Base-by-base conservation (phyloP, 2,888 invertebrate species). In the Drosophila dives region DNA sequence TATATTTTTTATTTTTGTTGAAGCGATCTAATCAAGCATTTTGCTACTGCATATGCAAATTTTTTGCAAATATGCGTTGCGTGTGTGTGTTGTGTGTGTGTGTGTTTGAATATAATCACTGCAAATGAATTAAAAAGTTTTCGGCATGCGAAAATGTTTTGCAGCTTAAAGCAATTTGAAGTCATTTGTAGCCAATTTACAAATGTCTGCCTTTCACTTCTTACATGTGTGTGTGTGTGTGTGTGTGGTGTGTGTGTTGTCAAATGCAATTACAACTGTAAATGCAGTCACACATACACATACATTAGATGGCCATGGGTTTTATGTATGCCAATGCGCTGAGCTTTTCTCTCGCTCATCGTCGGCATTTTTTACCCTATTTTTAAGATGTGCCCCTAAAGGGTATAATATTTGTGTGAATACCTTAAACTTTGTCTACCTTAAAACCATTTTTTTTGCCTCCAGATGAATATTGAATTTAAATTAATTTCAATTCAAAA, bases 131-230 rank as follows among this genome's bases (percentile, higher is more conserved):
- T 87, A 89, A 89, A 87, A 87, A 89, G 63, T 89, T 87, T 86
- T 83, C 32, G 81, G 75, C 75, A 81, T 76, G 84, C 79, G 67
- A 87, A 87, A 84, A 88, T 83, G 83, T 83, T 89, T 87, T 82
- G 70, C 78, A 89, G 86, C 80, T 89, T 89, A 86, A 89, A 87
- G 87, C 89, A 87, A 87, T 87, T 87, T 87, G 77, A 83, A 87
- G 87, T 89, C 89, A 89, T 87, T 87, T 89, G 87, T 85, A 87
- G 87, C 86, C 87, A 87, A 87, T 87, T 87, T 87, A 81, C 87
- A 74, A 81, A 82, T 84, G 81, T 83, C 83, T 85, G 76, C 61
- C 51, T 58, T 40, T 56, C 40, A 55, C 50, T 65, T 40, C 20
- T 20, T 49, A 7, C 20, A 32, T 45, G 54, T 61, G 32, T 49